Evolutionary conservation across 2,888 invertebrate genomes (phyloP).

Genomic region (Sycophila texana): DNA sequence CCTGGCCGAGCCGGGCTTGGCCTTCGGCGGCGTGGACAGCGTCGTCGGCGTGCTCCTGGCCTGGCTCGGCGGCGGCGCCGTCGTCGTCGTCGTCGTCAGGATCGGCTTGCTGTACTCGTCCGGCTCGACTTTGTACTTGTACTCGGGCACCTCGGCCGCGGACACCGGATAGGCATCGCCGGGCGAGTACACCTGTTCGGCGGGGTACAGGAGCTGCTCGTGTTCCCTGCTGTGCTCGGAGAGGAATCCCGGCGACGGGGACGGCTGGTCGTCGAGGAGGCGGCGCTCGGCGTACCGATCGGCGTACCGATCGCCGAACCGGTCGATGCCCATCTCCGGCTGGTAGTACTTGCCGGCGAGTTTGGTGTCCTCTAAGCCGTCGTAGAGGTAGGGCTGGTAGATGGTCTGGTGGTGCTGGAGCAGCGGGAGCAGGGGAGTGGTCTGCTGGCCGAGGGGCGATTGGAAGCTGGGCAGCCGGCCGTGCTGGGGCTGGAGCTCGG

Average conservation of each 20-base stretch:
- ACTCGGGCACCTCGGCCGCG: conserved; percentile 45
- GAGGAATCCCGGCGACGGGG: conserved; percentile 64
- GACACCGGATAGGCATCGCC: neutral
- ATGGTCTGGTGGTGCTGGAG: conserved; percentile 51
- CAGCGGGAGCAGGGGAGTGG: conserved; percentile 45
- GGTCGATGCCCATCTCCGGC: conserved; percentile 3
- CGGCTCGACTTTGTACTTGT: conserved; percentile 43
- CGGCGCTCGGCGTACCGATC: conserved; percentile 10
- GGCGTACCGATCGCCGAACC: too few relatives aligned
- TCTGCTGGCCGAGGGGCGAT: conserved; percentile 36
- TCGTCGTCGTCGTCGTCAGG: conserved; percentile 10
- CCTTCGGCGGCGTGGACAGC: conserved; percentile 13
- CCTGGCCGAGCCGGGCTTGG: conserved; percentile 6
- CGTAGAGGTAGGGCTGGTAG: conserved; percentile 61
- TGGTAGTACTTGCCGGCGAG: conserved; percentile 55
- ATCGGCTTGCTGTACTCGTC: conserved; percentile 17
- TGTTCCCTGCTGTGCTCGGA: conserved; percentile 68
- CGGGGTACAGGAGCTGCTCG: conserved; percentile 65
- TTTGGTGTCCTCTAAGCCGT: conserved; percentile 58
- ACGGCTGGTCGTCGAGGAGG: conserved; percentile 55
- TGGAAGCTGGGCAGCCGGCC: conserved; percentile 56
- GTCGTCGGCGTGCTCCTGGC: conserved; percentile 1
- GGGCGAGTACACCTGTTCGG: conserved; percentile 58
- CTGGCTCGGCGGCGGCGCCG: conserved; percentile 18
- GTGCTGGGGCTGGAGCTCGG: conserved; percentile 59